Conservation (phyloP, 2,113 vertebrate genomes). For the Oryzias javanicus region DNA sequence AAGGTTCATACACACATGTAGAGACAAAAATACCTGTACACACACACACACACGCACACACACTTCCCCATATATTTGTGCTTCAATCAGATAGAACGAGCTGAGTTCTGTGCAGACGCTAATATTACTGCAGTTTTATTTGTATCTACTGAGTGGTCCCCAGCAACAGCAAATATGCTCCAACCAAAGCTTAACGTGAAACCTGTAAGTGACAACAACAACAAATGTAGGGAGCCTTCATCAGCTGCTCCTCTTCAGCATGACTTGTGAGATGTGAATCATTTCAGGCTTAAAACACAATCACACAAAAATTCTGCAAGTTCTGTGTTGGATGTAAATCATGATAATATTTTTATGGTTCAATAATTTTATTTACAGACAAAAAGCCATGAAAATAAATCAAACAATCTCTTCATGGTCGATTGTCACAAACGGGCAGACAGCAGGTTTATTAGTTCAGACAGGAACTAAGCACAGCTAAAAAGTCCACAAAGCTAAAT, state of each 20-base stretch:
- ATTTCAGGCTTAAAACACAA: not conserved
- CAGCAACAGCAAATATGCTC: too few species aligned
- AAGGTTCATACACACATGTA: not conserved
- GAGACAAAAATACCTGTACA: not conserved
- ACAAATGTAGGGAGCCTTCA: slow-evolving; percentile 21
- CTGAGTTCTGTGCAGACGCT: slow-evolving; percentile 14
- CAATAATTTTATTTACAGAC: not conserved
- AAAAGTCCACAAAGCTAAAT: too few species aligned
- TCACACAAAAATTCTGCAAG: too few species aligned
- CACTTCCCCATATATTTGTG: slow-evolving; percentile 51
- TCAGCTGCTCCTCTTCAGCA: not conserved
- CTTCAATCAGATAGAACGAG: slow-evolving; percentile 29
- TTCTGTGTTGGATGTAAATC: not conserved
- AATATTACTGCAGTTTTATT: slow-evolving; percentile 36
- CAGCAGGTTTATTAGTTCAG: too few species aligned
- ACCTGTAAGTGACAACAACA: not conserved
- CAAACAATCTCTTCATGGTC: not conserved
- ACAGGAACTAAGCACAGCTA: too few species aligned
- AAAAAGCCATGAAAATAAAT: not conserved
- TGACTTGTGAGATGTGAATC: not conserved
- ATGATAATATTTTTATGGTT: not conserved
- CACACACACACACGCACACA: slow-evolving; percentile 12
- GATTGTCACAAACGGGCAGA: not conserved
- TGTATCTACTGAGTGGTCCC: too few species aligned
- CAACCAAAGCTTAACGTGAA: not conserved